Base-by-base conservation (phyloP, 53 echinoderm and acorn worm species). In the Henricia sp. region DNA sequence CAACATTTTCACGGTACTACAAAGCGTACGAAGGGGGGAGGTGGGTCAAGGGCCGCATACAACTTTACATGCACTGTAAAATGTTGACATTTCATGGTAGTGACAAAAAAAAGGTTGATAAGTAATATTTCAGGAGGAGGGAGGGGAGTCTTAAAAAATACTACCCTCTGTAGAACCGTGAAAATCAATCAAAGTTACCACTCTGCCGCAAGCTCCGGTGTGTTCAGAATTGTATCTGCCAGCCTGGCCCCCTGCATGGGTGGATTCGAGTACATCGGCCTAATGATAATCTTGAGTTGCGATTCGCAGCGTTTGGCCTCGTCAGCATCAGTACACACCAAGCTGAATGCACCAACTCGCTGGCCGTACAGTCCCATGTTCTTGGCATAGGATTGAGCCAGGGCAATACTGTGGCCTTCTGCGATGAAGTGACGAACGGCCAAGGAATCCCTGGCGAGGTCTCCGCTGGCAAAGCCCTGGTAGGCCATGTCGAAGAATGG, bases 401-500 rank as follows among this genome's bases (percentile, higher is more conserved):
- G 88, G 54, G 88, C 90, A 37, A 97, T 23, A 0, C 50, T 74
- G 70, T 97, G 97, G 4, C 97, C 97, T 43, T 97, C 92, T 0
- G 85, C 80, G 36, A 91, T 46, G 50, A 97, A 97, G 46, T 88
- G 85, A 9, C 94, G 73, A 24, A 97, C 68, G 19, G 92, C 87
- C 83, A 75, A 82, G 23, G 97, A 94, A 84, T 97, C 97, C 33
- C 37, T 85, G 82, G 90, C 97, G n/a, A 87, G 62, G 68, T 90
- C 86, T 6, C 97, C 97, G 30, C 94, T 95, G 21, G 97, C 97
- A 84, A 97, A 97, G 19, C 97, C 97, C 74, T 97, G 96, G 83
- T 97, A 97, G 14, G 97, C 97, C 97, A 97, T 97, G 90, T 94
- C 97, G 83, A 97, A 97, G 92, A 90, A 97, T 6, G 94, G 92